These are phyloP conservation scores for Ips nitidus DNA, from an alignment of 1,140 invertebrate genomes.

Conservation along the genomic window DNA sequence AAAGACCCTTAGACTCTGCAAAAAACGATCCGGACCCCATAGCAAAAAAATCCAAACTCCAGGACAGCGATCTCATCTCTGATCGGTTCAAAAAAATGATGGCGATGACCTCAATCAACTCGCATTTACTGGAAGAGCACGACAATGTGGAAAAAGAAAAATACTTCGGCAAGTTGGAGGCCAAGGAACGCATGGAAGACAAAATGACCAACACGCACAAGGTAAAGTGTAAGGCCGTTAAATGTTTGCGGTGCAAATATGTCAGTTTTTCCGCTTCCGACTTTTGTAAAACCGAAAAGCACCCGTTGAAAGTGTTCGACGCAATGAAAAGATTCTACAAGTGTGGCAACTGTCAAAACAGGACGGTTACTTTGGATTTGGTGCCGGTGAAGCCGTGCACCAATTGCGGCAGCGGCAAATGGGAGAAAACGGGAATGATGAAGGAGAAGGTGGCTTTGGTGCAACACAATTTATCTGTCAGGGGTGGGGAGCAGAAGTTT, in stretches of 20 bases:
- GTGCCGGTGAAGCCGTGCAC: conserved; percentile 76
- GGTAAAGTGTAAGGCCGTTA: conserved; percentile 82
- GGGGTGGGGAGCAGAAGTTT: conserved; percentile 72
- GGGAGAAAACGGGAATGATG: conserved; percentile 80
- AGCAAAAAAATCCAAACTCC: conserved; percentile 55
- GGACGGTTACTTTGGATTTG: conserved; percentile 75
- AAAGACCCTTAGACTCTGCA: conserved; percentile 55
- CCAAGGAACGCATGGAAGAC: conserved; percentile 88
- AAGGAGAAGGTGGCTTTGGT: conserved; percentile 65
- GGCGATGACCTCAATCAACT: conserved; percentile 75
- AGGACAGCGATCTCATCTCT: conserved; percentile 56
- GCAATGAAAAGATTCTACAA: conserved; percentile 88
- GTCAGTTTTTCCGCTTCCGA: conserved; percentile 82
- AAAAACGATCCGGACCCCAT: conserved; percentile 52
- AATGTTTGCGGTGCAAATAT: conserved; percentile 88
- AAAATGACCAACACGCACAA: conserved; percentile 88
- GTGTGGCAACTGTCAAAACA: conserved; percentile 82
- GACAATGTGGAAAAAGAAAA: conserved; percentile 77
- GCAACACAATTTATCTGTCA: conserved; percentile 62
- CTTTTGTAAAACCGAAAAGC: conserved; percentile 77
- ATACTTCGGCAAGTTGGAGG: conserved; percentile 86
- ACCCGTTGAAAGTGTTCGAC: conserved; percentile 74
- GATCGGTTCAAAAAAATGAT: conserved; percentile 78
- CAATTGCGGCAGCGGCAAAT: conserved; percentile 72
- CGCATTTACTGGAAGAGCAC: conserved; percentile 70